Evolutionary conservation across 2,888 invertebrate genomes (phyloP).

Genomic region (Eilema depressum): DNA sequence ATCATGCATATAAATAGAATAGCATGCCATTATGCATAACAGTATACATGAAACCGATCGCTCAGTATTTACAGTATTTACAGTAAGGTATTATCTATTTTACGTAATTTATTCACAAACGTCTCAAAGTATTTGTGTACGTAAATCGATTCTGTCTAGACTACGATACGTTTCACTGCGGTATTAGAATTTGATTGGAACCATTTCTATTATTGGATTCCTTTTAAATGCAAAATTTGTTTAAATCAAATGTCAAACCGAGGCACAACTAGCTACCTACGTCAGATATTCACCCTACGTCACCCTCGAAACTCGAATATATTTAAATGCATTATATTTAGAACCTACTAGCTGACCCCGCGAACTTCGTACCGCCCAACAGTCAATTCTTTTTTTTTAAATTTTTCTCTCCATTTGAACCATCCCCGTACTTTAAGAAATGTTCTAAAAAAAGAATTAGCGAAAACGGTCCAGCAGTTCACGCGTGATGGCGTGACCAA

Average conservation of each 20-base stretch:
- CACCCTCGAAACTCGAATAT: background rate
- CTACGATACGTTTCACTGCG: constrained; percentile 24
- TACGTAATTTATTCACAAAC: constrained; percentile 35
- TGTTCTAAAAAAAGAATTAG: too few species aligned
- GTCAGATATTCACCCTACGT: too few species aligned
- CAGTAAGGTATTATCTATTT: constrained; percentile 26
- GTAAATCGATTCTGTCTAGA: constrained; percentile 35
- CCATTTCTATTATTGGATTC: background rate
- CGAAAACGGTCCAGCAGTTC: too few species aligned
- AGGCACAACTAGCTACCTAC: background rate
- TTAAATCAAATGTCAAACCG: constrained; percentile 3
- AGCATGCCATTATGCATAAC: constrained; percentile 28
- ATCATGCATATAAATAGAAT: constrained; percentile 23
- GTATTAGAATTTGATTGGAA: constrained; percentile 37
- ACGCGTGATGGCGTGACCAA: too few species aligned
- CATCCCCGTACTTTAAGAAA: too few species aligned
- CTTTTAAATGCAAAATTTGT: background rate
- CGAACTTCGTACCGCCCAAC: too few species aligned
- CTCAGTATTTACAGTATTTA: constrained; percentile 34
- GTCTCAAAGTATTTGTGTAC: constrained; percentile 17
- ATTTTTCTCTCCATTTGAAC: too few species aligned
- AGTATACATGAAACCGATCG: constrained; percentile 19
- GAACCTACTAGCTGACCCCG: too few species aligned
- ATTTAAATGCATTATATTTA: too few species aligned
- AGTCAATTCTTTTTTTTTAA: too few species aligned